Base-by-base conservation (phyloP, 2,113 vertebrate species). In the Lamprologus speciosus region DNA sequence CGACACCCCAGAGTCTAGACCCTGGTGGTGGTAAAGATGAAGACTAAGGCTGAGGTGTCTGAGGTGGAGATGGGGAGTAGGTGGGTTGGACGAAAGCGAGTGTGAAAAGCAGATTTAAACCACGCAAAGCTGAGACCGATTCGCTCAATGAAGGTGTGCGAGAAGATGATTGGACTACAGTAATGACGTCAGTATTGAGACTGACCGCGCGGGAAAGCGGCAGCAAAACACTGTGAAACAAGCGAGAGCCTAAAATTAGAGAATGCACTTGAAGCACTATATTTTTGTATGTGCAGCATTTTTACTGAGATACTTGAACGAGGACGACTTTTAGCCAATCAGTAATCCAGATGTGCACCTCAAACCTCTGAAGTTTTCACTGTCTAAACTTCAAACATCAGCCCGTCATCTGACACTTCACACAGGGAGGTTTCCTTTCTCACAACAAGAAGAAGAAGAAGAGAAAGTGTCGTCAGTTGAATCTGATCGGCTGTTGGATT, bases 291-390 rank as follows among this genome's bases (percentile, higher is more conserved):
- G 55, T 58, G 55, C 57, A 9, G 57, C 57, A 17, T 31, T 31
- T 60, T 17, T 31, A 31, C 26, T 6, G 28, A 31, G 14, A 17
- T 31, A 31, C 26, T 60, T 60, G 16, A 33, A 60, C 9, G 3
- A 28, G 23, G 55, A 28, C 7, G 10, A 60, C 57, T 7, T 60
- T 33, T 33, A 60, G 57, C 57, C 28, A 10, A 6, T 19, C 16
- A 6, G 16, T 33, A 33, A 60, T 60, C 16, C 57, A 17, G 16
- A 33, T 19, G 0, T 19, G 57, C 28, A 33, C 0, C 9, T 33
- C 28, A 33, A 28, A 28, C 23, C 55, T 16, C 55, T 23, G 53
- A 55, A 7, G 53, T 23, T 23, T 55, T 55, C 2, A 0, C 53
- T 3, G 4, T 23, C 10, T 16, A 28, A 57, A 16, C 55, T 3